These are phyloP conservation scores for Ceyx erithaca DNA, from an alignment of 2,797 vertebrate species.

Conservation along the genomic window DNA sequence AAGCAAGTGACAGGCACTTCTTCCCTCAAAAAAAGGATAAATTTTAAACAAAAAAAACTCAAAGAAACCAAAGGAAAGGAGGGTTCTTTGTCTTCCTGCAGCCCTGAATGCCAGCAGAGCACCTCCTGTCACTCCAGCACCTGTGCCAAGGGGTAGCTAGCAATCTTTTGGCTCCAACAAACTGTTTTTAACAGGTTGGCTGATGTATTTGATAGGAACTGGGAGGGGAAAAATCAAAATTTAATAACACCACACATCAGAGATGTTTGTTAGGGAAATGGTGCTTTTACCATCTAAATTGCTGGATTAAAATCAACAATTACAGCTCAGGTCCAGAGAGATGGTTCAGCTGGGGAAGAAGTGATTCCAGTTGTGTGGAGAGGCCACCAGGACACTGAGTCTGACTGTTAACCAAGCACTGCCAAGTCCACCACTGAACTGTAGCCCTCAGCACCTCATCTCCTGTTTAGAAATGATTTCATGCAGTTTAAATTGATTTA, in stretches of 20 bases:
- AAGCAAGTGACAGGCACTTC: not conserved
- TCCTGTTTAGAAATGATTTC: not conserved
- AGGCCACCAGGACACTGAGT: not conserved
- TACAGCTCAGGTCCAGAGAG: not conserved
- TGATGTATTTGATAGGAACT: conserved; percentile 14
- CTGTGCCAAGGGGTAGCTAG: not conserved
- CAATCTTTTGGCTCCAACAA: conserved; percentile 16
- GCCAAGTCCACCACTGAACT: not conserved
- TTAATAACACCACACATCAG: not conserved
- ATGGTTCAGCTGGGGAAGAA: not conserved
- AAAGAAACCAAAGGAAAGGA: not conserved
- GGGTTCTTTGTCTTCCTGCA: not conserved
- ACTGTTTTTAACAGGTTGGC: conserved; percentile 2
- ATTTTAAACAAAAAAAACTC: too few relatives aligned
- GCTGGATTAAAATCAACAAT: not conserved
- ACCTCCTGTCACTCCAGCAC: not conserved
- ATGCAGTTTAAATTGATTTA: not conserved
- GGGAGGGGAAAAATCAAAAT: not conserved
- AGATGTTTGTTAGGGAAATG: not conserved
- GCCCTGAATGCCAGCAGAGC: not conserved
- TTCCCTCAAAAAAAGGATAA: not conserved
- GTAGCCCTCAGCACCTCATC: not conserved
- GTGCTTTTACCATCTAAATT: not conserved
- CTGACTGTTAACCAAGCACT: not conserved
- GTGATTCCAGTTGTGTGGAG: not conserved